Percentiles rank a stretch among this genome's conserved stretches.
Conservation (phyloP, 2,797 vertebrate species). For the Spheniscus humboldti region DNA sequence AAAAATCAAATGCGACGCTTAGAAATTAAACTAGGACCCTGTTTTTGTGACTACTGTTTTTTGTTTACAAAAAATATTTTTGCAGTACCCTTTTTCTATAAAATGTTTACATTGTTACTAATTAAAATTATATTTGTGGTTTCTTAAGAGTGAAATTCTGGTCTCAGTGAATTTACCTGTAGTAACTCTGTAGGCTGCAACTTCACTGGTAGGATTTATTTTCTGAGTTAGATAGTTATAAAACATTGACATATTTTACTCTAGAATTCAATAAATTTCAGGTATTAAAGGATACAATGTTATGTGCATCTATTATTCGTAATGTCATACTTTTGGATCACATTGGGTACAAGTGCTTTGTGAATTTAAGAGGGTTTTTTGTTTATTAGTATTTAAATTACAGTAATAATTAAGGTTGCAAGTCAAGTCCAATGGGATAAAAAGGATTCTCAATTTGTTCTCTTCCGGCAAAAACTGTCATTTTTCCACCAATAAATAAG, state of each 20-base stretch:
- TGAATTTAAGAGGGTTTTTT: not conserved
- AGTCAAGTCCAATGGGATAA: not conserved
- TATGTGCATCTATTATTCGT: not conserved
- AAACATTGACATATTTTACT: not conserved
- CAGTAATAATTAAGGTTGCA: not conserved
- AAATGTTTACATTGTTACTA: not conserved
- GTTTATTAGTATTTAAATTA: not conserved
- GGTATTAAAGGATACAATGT: not conserved
- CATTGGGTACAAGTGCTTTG: not conserved
- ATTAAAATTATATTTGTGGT: not conserved
- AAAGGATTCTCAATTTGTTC: not conserved
- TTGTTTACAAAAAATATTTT: not conserved
- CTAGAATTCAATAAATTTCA: not conserved
- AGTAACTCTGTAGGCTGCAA: not conserved
- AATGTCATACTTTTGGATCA: not conserved
- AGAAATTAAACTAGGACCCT: not conserved
- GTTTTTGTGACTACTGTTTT: not conserved
- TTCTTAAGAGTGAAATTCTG: not conserved
- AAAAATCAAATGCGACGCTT: not conserved
- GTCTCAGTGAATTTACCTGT: not conserved
- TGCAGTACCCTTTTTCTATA: not conserved
- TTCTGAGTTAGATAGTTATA: not conserved
- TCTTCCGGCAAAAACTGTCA: not conserved
- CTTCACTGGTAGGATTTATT: not conserved
- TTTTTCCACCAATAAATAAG: not conserved